Conservation (phyloP, 2,888 invertebrate species). For the Hyalella azteca region DNA sequence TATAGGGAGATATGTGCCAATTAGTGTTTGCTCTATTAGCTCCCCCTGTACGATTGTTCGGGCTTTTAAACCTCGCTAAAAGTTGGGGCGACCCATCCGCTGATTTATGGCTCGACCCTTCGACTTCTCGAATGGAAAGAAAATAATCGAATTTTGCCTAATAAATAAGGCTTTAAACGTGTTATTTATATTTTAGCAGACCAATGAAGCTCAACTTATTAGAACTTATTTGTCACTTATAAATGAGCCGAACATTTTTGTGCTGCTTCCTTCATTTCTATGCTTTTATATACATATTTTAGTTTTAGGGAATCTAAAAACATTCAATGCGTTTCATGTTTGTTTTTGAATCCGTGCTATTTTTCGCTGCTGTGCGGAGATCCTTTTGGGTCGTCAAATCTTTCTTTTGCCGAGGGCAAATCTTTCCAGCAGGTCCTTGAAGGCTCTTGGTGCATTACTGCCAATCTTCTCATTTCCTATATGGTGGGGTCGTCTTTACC, state of each 20-base stretch:
- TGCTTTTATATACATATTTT: neutral
- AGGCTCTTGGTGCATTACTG: conserved; percentile 32
- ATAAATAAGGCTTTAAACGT: too few species aligned
- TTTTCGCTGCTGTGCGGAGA: neutral
- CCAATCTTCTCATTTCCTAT: conserved; percentile 37
- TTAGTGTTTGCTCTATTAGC: conserved; percentile 32
- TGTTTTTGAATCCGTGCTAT: conserved; percentile 14
- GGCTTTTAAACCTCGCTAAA: conserved; percentile 3
- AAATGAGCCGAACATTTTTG: too few species aligned
- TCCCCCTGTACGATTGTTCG: conserved; percentile 17
- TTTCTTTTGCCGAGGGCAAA: conserved; percentile 24
- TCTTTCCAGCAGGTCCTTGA: conserved; percentile 12
- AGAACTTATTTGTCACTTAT: too few species aligned
- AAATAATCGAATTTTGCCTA: too few species aligned
- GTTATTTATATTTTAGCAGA: too few species aligned
- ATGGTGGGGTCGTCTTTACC: conserved; percentile 18
- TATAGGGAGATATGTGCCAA: neutral
- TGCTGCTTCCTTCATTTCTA: too few species aligned
- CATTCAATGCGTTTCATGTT: neutral
- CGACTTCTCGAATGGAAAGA: neutral
- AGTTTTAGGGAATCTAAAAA: neutral
- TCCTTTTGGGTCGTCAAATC: conserved; percentile 30
- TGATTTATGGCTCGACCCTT: neutral
- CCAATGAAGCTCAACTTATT: too few species aligned
- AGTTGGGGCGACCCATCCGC: neutral